Evolutionary conservation across 2,113 vertebrate species (phyloP).

Genomic region (Arvicanthis niloticus): DNA sequence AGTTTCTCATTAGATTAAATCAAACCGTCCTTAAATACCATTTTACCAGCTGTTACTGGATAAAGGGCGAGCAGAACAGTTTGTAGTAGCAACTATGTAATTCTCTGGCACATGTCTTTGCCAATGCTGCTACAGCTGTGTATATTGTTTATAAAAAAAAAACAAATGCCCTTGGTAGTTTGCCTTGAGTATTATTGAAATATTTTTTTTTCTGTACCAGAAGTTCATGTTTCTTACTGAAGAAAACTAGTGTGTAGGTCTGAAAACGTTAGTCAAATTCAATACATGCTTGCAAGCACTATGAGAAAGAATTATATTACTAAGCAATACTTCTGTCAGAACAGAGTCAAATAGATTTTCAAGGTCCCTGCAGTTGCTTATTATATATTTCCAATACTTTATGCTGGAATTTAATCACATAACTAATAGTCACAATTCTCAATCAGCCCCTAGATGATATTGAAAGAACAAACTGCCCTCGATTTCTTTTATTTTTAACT

Average conservation of each 20-base stretch:
- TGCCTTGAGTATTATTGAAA: slow-evolving; percentile 82
- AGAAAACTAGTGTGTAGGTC: slow-evolving; percentile 29
- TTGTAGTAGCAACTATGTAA: slow-evolving; percentile 80
- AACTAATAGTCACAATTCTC: neutral
- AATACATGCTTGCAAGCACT: slow-evolving; percentile 3
- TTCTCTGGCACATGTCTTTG: slow-evolving; percentile 82
- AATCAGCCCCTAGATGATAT: neutral
- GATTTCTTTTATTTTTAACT: slow-evolving; percentile 17
- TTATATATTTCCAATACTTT: slow-evolving; percentile 12
- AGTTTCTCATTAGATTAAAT: slow-evolving; percentile 90
- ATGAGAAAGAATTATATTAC: neutral
- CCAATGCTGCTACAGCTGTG: slow-evolving; percentile 84
- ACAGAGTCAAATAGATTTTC: slow-evolving; percentile 32
- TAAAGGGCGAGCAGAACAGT: slow-evolving; percentile 85
- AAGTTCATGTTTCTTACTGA: slow-evolving; percentile 57
- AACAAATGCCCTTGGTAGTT: slow-evolving; percentile 77
- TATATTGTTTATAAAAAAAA: slow-evolving; percentile 81
- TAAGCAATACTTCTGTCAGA: slow-evolving; percentile 14
- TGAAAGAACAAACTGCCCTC: neutral
- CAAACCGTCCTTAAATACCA: slow-evolving; percentile 89
- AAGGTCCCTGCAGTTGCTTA: neutral
- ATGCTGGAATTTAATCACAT: neutral
- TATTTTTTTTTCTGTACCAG: slow-evolving; percentile 33
- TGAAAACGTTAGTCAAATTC: slow-evolving; percentile 59
- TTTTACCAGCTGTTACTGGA: slow-evolving; percentile 89